Percentiles rank a stretch among this genome's conserved stretches.
phyloP scores from a whole-genome alignment of 2,888 invertebrate genomes.

The Dynastes hyllus region DNA sequence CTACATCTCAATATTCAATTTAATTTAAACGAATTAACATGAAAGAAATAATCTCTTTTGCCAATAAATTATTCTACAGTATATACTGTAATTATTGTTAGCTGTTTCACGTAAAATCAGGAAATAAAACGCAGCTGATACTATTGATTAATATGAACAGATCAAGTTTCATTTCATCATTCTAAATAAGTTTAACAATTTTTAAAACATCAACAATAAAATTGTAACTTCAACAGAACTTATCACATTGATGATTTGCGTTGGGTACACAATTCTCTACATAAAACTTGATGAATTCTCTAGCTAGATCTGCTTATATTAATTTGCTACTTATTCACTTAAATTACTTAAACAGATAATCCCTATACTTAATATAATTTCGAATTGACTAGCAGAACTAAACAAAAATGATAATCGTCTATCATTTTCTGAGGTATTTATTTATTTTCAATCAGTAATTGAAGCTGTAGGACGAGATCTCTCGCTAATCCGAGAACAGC shows the following conservation, averaged over 20 bases:
- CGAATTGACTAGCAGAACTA: slow-evolving; percentile 24
- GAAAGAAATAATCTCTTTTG: neutral
- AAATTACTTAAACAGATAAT: slow-evolving; percentile 3
- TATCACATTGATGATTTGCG: too few relatives aligned
- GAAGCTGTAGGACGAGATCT: slow-evolving; percentile 90
- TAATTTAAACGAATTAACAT: slow-evolving; percentile 9
- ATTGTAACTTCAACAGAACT: too few relatives aligned
- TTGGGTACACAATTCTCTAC: too few relatives aligned
- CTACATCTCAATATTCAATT: slow-evolving; percentile 36
- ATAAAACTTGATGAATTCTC: neutral
- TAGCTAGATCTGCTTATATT: neutral
- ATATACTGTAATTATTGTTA: neutral
- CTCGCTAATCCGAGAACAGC: slow-evolving; percentile 88
- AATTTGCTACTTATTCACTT: neutral
- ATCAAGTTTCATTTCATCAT: too few relatives aligned
- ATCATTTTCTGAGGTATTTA: slow-evolving; percentile 69
- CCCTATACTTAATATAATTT: slow-evolving; percentile 13
- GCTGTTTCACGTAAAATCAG: too few relatives aligned
- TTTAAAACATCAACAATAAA: neutral
- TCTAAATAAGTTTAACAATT: too few relatives aligned
- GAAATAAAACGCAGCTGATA: too few relatives aligned
- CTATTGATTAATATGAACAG: too few relatives aligned
- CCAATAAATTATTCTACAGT: neutral
- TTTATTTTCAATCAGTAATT: slow-evolving; percentile 94
- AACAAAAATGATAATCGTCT: slow-evolving; percentile 10